A percentile compares a stretch with the other conserved stretches of the same genome.
phyloP scores from a whole-genome alignment of 2,888 invertebrate genomes.

The Halictus quadricinctus region DNA sequence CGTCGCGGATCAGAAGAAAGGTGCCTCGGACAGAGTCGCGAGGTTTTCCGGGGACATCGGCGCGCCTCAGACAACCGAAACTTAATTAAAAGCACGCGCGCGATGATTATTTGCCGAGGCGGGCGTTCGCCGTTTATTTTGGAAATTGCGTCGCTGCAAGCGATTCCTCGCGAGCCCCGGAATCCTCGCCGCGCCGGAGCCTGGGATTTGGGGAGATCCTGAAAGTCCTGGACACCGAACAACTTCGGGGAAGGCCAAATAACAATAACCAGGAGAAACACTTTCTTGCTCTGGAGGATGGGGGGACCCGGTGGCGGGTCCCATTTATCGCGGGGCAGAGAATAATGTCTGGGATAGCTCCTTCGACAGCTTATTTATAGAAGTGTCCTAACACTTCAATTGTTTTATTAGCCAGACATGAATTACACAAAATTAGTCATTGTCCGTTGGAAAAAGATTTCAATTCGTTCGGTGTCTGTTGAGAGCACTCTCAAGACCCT shows the following conservation, averaged over 20 bases:
- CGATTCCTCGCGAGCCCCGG: slow-evolving; percentile 51
- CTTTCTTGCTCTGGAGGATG: not conserved
- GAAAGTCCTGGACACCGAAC: slow-evolving; percentile 22
- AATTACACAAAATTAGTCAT: not conserved
- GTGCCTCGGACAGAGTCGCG: slow-evolving; percentile 61
- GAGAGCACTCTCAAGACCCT: too few relatives aligned
- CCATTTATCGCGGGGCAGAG: slow-evolving; percentile 28
- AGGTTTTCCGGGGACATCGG: slow-evolving; percentile 53
- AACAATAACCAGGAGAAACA: slow-evolving; percentile 44
- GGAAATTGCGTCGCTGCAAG: slow-evolving; percentile 77
- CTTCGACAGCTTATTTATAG: slow-evolving; percentile 1
- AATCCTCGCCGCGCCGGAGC: not conserved
- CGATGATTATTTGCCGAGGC: slow-evolving; percentile 80
- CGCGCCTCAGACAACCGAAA: slow-evolving; percentile 77
- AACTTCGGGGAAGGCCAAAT: slow-evolving; percentile 41
- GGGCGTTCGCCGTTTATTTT: slow-evolving; percentile 78
- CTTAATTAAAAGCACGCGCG: slow-evolving; percentile 82
- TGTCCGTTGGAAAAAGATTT: not conserved
- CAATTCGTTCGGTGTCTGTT: too few relatives aligned
- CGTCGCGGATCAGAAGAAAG: slow-evolving; percentile 70
- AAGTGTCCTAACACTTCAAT: not conserved
- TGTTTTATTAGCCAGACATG: not conserved
- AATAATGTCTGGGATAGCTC: slow-evolving; percentile 28
- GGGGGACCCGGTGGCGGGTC: not conserved
- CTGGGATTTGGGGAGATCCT: slow-evolving; percentile 22